phyloP scores from a whole-genome alignment of 2,113 vertebrate genomes.

The Willisornis vidua region DNA sequence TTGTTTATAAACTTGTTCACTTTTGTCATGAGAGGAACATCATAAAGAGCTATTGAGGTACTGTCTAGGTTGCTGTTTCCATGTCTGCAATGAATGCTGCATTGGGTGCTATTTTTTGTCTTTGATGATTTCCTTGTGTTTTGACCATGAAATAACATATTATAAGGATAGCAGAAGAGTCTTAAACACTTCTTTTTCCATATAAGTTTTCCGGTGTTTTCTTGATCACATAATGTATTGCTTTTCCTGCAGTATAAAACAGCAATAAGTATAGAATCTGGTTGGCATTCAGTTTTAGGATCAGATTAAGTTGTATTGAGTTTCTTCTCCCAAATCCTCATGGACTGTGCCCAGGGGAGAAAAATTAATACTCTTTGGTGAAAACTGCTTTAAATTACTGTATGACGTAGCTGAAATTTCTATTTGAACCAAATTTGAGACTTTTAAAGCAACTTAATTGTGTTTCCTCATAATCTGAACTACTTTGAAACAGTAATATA shows the following conservation, averaged over 20 bases:
- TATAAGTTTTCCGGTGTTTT: not conserved
- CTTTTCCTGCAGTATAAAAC: constrained; percentile 1
- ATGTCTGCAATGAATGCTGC: not conserved
- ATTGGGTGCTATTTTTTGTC: not conserved
- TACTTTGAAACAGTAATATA: not conserved
- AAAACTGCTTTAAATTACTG: constrained; percentile 25
- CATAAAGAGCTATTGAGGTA: not conserved
- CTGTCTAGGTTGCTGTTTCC: not conserved
- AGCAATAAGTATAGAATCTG: not conserved
- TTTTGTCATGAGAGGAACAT: not conserved
- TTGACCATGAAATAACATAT: not conserved
- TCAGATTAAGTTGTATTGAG: not conserved
- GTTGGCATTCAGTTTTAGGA: not conserved
- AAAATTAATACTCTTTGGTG: constrained; percentile 18
- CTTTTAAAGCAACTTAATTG: not conserved
- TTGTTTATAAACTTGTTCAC: not conserved
- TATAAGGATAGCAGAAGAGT: not conserved
- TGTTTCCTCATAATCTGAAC: not conserved
- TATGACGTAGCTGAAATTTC: not conserved
- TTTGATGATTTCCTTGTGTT: not conserved
- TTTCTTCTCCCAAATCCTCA: constrained; percentile 8
- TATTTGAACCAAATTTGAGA: not conserved
- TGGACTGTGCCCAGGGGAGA: not conserved
- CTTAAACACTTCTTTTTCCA: not conserved
- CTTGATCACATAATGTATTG: not conserved